These are phyloP conservation scores for Eunapius fragilis DNA, from an alignment of 37 sponge, comb jelly and placozoan species.

Conservation along the genomic window DNA sequence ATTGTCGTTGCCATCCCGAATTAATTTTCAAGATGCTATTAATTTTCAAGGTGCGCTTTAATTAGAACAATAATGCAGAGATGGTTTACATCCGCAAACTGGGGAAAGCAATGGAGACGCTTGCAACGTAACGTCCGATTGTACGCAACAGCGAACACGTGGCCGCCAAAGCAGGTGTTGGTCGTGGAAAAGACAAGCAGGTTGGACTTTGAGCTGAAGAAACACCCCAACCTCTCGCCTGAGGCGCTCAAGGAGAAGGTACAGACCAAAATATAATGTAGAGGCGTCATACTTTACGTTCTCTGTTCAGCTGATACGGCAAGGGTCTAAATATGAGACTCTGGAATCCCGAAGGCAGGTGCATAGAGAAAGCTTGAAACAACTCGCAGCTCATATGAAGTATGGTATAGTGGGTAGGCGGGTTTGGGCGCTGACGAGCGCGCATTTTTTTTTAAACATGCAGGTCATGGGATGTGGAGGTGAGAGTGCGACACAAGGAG, in stretches of 20 bases:
- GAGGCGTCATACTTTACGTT: background rate
- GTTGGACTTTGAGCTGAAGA: constrained; percentile 48
- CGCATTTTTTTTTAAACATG: background rate
- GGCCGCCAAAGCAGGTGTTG: constrained; percentile 34
- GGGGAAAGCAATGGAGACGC: background rate
- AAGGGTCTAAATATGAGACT: constrained; percentile 61
- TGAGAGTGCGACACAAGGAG: constrained; percentile 42
- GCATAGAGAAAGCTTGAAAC: constrained; percentile 41
- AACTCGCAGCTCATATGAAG: constrained; percentile 25
- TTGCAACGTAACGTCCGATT: background rate
- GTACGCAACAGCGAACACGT: background rate
- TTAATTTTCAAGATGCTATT: no score
- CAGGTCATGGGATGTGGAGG: constrained; percentile 26
- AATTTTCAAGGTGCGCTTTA: background rate
- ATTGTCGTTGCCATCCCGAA: background rate
- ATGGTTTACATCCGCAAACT: background rate
- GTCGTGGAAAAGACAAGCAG: constrained; percentile 62
- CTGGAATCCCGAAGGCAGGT: constrained; percentile 34
- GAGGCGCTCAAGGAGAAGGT: constrained; percentile 38
- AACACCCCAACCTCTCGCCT: background rate
- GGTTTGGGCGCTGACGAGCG: background rate
- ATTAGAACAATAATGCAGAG: background rate
- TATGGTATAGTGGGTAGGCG: background rate
- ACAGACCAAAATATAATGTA: no score
- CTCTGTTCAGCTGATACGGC: constrained; percentile 12